Evolutionary conservation across 1,140 invertebrate genomes (phyloP).

Genomic region (Leguminivora glycinivorella): DNA sequence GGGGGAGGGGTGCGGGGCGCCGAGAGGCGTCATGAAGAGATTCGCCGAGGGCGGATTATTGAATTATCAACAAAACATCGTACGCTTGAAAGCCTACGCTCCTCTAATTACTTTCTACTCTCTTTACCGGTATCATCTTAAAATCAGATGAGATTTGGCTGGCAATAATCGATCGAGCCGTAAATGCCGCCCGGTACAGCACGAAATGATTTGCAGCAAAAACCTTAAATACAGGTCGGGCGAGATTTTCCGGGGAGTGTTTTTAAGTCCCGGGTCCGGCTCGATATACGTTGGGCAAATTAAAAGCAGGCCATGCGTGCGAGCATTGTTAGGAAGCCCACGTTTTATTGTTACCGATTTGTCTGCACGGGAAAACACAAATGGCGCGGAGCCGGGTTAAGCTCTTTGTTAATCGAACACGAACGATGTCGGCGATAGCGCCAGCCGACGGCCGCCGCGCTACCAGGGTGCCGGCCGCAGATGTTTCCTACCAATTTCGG

Average conservation of each 20-base stretch:
- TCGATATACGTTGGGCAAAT: slow-evolving; percentile 73
- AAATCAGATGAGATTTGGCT: slow-evolving; percentile 61
- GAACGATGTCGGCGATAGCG: slow-evolving; percentile 53
- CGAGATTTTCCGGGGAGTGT: slow-evolving; percentile 63
- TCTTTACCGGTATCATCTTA: slow-evolving; percentile 57
- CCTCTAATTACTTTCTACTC: slow-evolving; percentile 73
- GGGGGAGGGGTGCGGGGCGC: slow-evolving; percentile 36
- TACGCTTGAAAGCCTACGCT: slow-evolving; percentile 64
- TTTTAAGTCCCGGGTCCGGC: slow-evolving; percentile 61
- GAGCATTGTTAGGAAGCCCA: slow-evolving; percentile 61
- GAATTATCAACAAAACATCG: slow-evolving; percentile 77
- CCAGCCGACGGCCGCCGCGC: slow-evolving; percentile 43
- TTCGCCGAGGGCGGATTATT: slow-evolving; percentile 68
- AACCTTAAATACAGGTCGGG: slow-evolving; percentile 42
- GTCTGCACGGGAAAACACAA: slow-evolving; percentile 70
- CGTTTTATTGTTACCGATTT: slow-evolving; percentile 75
- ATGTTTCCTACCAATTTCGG: background rate
- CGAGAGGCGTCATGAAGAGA: slow-evolving; percentile 58
- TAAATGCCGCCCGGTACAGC: slow-evolving; percentile 55
- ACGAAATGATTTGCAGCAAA: slow-evolving; percentile 27
- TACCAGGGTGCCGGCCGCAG: slow-evolving; percentile 31
- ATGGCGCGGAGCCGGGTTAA: slow-evolving; percentile 65
- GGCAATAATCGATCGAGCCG: slow-evolving; percentile 59
- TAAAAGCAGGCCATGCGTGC: slow-evolving; percentile 73
- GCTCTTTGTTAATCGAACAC: slow-evolving; percentile 71